These are phyloP conservation scores for Pseudomyrmex sp. DNA, from an alignment of 1,140 invertebrate genomes.

Conservation along the genomic window DNA sequence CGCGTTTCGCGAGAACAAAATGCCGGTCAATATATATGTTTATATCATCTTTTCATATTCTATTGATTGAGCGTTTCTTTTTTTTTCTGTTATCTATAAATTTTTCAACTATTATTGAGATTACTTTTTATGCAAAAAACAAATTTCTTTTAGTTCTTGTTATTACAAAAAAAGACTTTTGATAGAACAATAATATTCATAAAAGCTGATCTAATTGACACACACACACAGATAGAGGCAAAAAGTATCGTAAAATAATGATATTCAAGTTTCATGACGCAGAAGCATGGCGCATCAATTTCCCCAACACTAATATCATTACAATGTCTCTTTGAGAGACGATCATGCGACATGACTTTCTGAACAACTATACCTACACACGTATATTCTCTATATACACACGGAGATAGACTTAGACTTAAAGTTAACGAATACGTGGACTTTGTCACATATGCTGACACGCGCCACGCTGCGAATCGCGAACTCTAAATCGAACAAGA, in stretches of 20 bases:
- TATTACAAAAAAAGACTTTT: too few species aligned
- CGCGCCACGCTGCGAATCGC: conserved; percentile 6
- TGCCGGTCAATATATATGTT: background rate
- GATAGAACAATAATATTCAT: background rate
- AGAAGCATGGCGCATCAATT: conserved; percentile 14
- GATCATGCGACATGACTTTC: conserved; percentile 24
- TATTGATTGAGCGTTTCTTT: background rate
- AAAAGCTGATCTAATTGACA: background rate
- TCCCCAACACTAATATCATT: conserved; percentile 27
- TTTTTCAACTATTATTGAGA: background rate
- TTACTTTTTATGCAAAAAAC: background rate
- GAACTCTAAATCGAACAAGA: conserved; percentile 40
- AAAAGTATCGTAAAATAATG: conserved; percentile 15
- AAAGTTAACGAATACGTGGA: conserved; percentile 7
- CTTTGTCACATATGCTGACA: background rate
- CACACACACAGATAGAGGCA: too few species aligned
- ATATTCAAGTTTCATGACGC: background rate
- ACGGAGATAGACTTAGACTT: background rate
- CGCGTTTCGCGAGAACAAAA: background rate
- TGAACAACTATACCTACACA: conserved; percentile 1
- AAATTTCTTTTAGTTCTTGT: too few species aligned
- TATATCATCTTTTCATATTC: background rate
- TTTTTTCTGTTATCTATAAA: background rate
- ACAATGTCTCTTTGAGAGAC: conserved; percentile 47
- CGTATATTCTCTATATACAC: background rate